These are phyloP conservation scores for Blastobasis lacticolella DNA, from an alignment of 2,888 invertebrate species.

Conservation along the genomic window DNA sequence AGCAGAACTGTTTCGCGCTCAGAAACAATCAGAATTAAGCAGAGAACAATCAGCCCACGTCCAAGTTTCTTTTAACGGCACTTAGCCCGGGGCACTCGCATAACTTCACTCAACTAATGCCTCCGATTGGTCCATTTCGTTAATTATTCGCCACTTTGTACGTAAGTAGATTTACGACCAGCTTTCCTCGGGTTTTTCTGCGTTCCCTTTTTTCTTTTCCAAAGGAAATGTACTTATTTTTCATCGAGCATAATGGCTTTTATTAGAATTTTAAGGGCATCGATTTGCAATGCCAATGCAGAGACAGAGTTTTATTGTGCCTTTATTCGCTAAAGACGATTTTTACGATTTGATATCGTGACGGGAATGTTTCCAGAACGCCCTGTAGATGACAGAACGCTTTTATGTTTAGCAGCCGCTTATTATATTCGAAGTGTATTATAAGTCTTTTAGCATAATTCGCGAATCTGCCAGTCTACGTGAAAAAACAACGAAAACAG, in stretches of 20 bases:
- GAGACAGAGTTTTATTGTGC: slow-evolving; percentile 5
- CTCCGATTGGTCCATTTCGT: slow-evolving; percentile 71
- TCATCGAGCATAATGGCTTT: slow-evolving; percentile 39
- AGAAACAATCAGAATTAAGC: slow-evolving; percentile 70
- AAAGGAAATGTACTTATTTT: slow-evolving; percentile 31
- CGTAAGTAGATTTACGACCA: slow-evolving; percentile 70
- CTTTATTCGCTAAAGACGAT: not conserved
- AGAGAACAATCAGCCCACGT: slow-evolving; percentile 65
- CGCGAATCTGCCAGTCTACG: no score
- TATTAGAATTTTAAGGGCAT: slow-evolving; percentile 45
- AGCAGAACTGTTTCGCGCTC: slow-evolving; percentile 56
- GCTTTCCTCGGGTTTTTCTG: slow-evolving; percentile 49
- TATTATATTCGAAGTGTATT: no score
- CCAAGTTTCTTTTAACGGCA: slow-evolving; percentile 73
- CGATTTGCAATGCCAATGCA: slow-evolving; percentile 47
- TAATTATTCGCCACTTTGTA: slow-evolving; percentile 74
- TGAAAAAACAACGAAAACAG: no score
- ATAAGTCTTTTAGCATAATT: no score
- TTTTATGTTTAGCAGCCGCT: no score
- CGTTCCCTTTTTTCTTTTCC: slow-evolving; percentile 28
- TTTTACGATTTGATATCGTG: slow-evolving; percentile 4
- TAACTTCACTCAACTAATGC: slow-evolving; percentile 69
- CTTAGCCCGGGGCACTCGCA: slow-evolving; percentile 59
- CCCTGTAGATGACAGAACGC: not conserved
- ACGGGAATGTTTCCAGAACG: slow-evolving; percentile 2